Percentiles rank a stretch among this genome's conserved stretches.
Conservation (phyloP, 2,797 vertebrate genomes). For the Sebastes cheni region DNA sequence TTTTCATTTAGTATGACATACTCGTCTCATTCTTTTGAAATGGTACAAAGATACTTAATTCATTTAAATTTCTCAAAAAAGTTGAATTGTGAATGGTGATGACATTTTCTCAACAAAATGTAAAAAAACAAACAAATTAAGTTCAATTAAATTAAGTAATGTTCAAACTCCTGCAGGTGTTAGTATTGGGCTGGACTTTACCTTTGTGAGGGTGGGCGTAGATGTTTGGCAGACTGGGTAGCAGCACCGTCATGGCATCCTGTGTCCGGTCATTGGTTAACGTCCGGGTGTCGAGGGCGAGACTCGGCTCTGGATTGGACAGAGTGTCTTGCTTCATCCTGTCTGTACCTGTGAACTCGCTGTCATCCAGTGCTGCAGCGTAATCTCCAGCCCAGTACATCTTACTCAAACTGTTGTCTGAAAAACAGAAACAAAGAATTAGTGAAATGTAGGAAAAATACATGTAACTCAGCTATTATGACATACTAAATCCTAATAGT, state of each 20-base stretch:
- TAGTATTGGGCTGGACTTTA: constrained; percentile 31
- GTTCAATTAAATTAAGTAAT: background rate
- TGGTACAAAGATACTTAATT: background rate
- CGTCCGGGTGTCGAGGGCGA: constrained; percentile 3
- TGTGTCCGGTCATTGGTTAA: constrained; percentile 62
- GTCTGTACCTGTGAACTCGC: constrained; percentile 65
- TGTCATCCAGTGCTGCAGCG: constrained; percentile 63
- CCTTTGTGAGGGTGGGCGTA: constrained; percentile 87
- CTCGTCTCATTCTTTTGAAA: background rate
- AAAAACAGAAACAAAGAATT: background rate
- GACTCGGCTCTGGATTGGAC: constrained; percentile 45
- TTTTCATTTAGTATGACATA: background rate
- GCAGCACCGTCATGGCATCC: constrained; percentile 64
- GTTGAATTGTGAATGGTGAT: no score
- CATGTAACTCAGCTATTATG: background rate
- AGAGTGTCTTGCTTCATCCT: constrained; percentile 63
- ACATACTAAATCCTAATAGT: background rate
- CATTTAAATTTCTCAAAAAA: background rate
- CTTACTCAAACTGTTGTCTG: constrained; percentile 72
- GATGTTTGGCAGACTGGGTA: constrained; percentile 82
- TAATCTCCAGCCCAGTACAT: constrained; percentile 68
- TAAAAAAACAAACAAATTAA: background rate
- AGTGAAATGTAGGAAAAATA: background rate
- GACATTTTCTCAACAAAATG: background rate
- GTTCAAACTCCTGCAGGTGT: background rate